phyloP scores from a whole-genome alignment of 2,797 vertebrate genomes.

The Gymnothorax reevesii region DNA sequence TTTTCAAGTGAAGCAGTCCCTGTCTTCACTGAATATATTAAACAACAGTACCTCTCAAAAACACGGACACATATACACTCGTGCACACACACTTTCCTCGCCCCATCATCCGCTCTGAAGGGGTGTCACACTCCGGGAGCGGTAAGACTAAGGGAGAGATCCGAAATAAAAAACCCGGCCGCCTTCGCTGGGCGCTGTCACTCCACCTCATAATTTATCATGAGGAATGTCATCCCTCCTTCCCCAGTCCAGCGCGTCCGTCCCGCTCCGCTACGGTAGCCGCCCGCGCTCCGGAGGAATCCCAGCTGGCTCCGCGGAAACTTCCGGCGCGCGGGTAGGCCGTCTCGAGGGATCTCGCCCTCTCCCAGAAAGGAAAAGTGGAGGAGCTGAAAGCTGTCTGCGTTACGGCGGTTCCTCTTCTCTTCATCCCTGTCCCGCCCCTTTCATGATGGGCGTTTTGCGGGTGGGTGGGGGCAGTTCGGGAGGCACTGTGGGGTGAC shows the following conservation, averaged over 20 bases:
- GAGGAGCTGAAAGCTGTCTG: neutral
- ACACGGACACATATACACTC: slow-evolving; percentile 29
- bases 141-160: neutral
- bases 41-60: neutral
- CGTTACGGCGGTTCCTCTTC: neutral
- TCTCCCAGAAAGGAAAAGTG: neutral
- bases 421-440: neutral
- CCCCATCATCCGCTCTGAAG: neutral
- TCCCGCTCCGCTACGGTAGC: neutral
- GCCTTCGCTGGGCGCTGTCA: slow-evolving; percentile 46
- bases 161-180: slow-evolving; percentile 2
- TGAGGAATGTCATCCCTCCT: slow-evolving; percentile 35
- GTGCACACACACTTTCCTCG: slow-evolving; percentile 23
- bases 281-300: neutral
- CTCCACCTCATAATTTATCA: slow-evolving; percentile 50
- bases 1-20: neutral
- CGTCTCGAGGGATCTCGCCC: neutral
- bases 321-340: neutral
- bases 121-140: slow-evolving; percentile 16
- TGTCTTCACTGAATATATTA: neutral
- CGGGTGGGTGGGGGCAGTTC: neutral
- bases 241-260: slow-evolving; percentile 5
- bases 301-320: neutral
- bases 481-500: neutral
- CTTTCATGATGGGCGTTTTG: neutral